Conservation (phyloP, 2,888 invertebrate genomes). For the Emmelina monodactyla region DNA sequence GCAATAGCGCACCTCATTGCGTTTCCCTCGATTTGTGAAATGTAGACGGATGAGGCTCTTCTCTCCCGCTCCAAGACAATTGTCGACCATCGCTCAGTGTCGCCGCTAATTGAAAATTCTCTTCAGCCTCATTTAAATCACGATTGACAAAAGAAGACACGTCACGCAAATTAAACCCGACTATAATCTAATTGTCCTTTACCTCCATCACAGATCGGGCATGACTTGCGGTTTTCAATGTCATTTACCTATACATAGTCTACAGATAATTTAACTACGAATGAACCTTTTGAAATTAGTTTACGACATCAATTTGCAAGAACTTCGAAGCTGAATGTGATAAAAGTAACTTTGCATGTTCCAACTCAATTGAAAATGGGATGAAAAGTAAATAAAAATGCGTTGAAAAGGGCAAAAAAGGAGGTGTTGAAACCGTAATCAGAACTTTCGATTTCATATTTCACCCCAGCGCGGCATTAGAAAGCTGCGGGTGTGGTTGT, state of each 20-base stretch:
- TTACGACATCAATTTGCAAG: too few species aligned
- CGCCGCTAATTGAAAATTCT: slow-evolving; percentile 61
- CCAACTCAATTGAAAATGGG: too few species aligned
- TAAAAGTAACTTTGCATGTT: too few species aligned
- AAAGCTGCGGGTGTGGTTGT: slow-evolving; percentile 37
- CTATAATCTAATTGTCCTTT: slow-evolving; percentile 31
- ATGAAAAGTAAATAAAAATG: too few species aligned
- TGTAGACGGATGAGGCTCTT: slow-evolving; percentile 55
- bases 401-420: slow-evolving; percentile 7
- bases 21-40: slow-evolving; percentile 62
- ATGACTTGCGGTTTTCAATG: slow-evolving; percentile 19
- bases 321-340: too few species aligned
- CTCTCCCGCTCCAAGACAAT: slow-evolving; percentile 43
- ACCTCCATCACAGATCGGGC: slow-evolving; percentile 24
- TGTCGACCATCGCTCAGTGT: slow-evolving; percentile 59
- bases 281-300: too few species aligned
- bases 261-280: too few species aligned
- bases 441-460: slow-evolving; percentile 15
- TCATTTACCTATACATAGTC: too few species aligned
- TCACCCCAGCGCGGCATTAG: slow-evolving; percentile 51
- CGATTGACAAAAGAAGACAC: slow-evolving; percentile 42
- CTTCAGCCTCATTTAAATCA: slow-evolving; percentile 58
- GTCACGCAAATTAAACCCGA: slow-evolving; percentile 39
- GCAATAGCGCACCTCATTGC: slow-evolving; percentile 60
- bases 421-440: too few species aligned